Evolutionary conservation across 2,797 vertebrate genomes (phyloP).

Genomic region (Discoglossus pictus): DNA sequence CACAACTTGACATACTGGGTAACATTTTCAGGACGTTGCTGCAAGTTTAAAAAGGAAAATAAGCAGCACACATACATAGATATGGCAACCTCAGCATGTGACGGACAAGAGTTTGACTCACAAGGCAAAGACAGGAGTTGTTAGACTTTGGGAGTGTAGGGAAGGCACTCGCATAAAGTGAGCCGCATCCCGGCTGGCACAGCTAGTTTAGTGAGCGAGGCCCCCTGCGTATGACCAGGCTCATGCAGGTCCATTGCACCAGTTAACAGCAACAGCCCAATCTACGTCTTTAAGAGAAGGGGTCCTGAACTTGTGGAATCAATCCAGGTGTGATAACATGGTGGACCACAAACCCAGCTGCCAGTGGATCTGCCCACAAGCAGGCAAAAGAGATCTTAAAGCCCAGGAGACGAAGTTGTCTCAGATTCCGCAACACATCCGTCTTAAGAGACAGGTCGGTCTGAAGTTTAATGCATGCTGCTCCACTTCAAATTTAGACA

Average conservation of each 20-base stretch:
- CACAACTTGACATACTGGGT: constrained; percentile 14
- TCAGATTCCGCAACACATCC: constrained; percentile 5
- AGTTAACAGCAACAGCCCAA: constrained; percentile 56
- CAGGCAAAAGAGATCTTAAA: neutral
- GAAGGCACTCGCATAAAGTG: constrained; percentile 69
- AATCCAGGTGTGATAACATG: constrained; percentile 39
- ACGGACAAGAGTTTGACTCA: constrained; percentile 56
- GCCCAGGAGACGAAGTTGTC: neutral
- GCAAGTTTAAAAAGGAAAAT: constrained; percentile 55
- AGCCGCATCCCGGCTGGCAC: constrained; percentile 64
- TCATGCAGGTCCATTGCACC: constrained; percentile 55
- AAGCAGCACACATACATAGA: constrained; percentile 36
- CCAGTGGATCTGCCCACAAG: neutral
- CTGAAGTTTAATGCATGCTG: constrained; percentile 46
- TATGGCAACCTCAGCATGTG: constrained; percentile 18
- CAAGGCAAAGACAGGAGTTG: constrained; percentile 68
- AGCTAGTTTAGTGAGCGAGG: constrained; percentile 63
- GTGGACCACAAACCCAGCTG: neutral
- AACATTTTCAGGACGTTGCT: constrained; percentile 53
- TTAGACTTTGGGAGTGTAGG: constrained; percentile 61
- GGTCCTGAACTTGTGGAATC: constrained; percentile 56
- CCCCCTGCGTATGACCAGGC: constrained; percentile 57
- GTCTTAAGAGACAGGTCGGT: neutral
- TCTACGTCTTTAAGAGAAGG: constrained; percentile 52
- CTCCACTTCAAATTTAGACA: constrained; percentile 56